Conservation (phyloP, 1,140 invertebrate genomes). For the Musca vetustissima region DNA sequence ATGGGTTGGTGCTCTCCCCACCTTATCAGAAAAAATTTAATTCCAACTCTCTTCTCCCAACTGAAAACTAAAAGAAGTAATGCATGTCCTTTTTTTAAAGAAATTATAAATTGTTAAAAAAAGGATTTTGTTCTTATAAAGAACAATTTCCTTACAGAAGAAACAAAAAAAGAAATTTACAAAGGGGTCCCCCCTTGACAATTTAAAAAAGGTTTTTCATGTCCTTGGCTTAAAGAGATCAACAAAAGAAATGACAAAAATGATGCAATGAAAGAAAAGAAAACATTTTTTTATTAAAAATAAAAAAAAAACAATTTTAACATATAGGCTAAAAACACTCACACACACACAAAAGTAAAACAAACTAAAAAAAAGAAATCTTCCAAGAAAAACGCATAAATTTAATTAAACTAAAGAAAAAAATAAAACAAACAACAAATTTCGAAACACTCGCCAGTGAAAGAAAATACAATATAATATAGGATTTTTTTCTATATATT, state of each 20-base stretch:
- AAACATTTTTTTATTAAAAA: background rate
- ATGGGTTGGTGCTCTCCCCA: background rate
- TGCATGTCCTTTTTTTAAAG: constrained; percentile 6
- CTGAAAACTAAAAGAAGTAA: background rate
- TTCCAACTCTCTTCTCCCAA: background rate
- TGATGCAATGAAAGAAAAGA: background rate
- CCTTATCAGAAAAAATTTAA: too few relatives aligned
- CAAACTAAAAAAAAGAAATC: constrained; percentile 1
- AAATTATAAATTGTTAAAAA: too few relatives aligned
- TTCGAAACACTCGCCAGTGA: constrained; percentile 18
- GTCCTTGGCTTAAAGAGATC: constrained; percentile 13
- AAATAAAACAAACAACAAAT: background rate
- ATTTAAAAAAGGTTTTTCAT: too few relatives aligned
- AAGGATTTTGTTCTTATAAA: too few relatives aligned
- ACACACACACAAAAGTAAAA: background rate
- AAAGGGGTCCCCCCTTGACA: too few relatives aligned
- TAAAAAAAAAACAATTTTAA: constrained; percentile 1
- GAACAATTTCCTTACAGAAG: background rate
- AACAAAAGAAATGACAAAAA: constrained; percentile 17
- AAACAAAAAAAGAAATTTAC: background rate
- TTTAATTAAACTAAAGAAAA: background rate
- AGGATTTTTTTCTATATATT: too few relatives aligned
- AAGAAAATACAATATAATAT: constrained; percentile 8
- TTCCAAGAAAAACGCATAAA: constrained; percentile 20
- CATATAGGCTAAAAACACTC: background rate